Evolutionary conservation across 2,113 vertebrate genomes (phyloP), one percentile per base, ranked within the genome.

Genomic region (Haplochromis vanheusdeni): DNA sequence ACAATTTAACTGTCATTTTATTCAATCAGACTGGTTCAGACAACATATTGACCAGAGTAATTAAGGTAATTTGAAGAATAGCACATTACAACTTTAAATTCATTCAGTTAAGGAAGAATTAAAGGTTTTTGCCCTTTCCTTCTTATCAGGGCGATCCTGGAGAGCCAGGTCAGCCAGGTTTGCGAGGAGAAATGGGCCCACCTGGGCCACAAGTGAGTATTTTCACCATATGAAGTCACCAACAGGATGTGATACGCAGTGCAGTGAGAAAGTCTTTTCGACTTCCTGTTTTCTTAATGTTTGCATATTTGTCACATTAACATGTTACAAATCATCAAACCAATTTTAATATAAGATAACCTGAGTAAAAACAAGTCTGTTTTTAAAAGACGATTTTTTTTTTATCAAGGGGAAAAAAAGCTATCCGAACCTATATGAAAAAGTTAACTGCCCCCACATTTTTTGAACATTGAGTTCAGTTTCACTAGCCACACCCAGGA

Each of bases 191-290:
- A 85, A 65, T 81, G 1, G 95, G 95, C 56, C 80, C 81, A 3
- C 90, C 92, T 56, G 97, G 97, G 12, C 96, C 93, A 12, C 95
- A 94, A 91, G 97, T 98, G 93, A 86, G 96, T 93, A 81, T 55
- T 17, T 21, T 14, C 14, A 26, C n/a, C 13, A 31, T 10, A 42
- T 60, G 26, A 51, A 11, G n/a, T 35, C 35, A 60, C 6, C 16
- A 47, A 17, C 23, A 19, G 23, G 42, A 47, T 73, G 68, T 28
- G 2, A 45, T 47, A 45, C 2, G 5, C 65, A 42, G 68, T 73
- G 68, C 21, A 26, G 37, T 10, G 4, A 73, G 21, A 45, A 45
- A 45, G 5, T 73, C 13, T 73, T 73, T 73, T 42, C 1, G 3
- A 6, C 68, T 73, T 73, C 3, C 37, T 17, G 4, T 17, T 73